phyloP scores from a whole-genome alignment of 2,888 invertebrate species.

The Ptilodon capucinus region DNA sequence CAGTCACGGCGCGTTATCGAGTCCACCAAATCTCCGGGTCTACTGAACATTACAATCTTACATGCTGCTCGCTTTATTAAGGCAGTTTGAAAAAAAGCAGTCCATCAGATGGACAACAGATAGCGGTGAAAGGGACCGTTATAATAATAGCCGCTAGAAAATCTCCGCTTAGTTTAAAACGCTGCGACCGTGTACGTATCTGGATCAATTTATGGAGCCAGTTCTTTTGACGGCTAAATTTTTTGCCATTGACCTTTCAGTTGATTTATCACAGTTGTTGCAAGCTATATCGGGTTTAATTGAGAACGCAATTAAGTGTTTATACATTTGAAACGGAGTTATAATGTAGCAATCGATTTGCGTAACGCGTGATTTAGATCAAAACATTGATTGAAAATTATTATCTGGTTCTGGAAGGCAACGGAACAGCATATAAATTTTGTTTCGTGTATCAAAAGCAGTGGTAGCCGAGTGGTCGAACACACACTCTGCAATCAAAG shows the following conservation, averaged over 20 bases:
- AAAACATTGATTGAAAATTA: neutral
- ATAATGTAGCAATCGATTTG: constrained; percentile 28
- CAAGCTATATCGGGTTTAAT: constrained; percentile 29
- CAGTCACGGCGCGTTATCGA: constrained; percentile 77
- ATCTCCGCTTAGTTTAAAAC: constrained; percentile 60
- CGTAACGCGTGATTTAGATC: constrained; percentile 13
- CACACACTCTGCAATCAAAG: no score
- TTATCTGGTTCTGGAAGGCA: neutral
- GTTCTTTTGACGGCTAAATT: constrained; percentile 48
- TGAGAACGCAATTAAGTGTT: constrained; percentile 31
- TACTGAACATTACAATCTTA: constrained; percentile 77
- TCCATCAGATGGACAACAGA: constrained; percentile 78
- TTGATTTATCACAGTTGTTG: constrained; percentile 43
- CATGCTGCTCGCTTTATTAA: constrained; percentile 78
- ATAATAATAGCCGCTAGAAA: constrained; percentile 71
- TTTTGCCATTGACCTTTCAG: constrained; percentile 46
- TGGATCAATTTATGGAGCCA: constrained; percentile 51
- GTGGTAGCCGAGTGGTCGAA: no score
- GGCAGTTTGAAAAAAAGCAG: constrained; percentile 72
- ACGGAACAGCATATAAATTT: neutral
- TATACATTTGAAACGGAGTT: constrained; percentile 17
- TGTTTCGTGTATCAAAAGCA: constrained; percentile 11
- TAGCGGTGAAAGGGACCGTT: constrained; percentile 82
- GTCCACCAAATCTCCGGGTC: constrained; percentile 72
- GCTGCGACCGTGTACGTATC: constrained; percentile 45